Conservation (phyloP, 2,797 vertebrate species). For the Phoebastria nigripes region DNA sequence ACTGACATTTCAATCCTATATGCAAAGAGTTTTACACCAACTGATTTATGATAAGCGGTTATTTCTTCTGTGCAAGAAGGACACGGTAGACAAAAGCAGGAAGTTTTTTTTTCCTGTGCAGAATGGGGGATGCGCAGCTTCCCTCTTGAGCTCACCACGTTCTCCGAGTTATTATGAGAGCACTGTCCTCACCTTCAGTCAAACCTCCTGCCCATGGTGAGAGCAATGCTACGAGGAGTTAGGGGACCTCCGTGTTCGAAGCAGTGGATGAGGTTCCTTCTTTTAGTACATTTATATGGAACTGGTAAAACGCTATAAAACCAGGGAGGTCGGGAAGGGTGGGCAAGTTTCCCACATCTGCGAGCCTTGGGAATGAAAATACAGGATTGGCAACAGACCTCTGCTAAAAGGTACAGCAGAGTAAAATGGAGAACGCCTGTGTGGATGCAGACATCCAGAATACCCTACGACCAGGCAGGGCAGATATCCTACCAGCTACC, state of each 20-base stretch:
- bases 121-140: not conserved
- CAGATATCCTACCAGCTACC: not conserved
- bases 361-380: not conserved
- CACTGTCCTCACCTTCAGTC: not conserved
- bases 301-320: not conserved
- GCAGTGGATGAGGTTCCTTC: not conserved
- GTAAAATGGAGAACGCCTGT: not conserved
- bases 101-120: not conserved
- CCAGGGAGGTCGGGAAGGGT: not conserved
- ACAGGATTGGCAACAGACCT: not conserved
- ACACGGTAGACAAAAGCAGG: not conserved
- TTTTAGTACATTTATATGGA: not conserved
- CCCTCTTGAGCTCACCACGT: not conserved
- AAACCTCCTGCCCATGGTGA: not conserved
- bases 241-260: not conserved
- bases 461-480: not conserved
- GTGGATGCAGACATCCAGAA: not conserved
- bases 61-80: not conserved
- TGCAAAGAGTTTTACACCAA: not conserved
- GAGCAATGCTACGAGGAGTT: rapidly evolving
- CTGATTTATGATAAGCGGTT: not conserved
- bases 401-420: not conserved
- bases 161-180: not conserved
- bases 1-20: not conserved
- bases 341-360: not conserved